These are phyloP conservation scores for Fregetta grallaria DNA, from an alignment of 2,113 vertebrate species.

Conservation along the genomic window DNA sequence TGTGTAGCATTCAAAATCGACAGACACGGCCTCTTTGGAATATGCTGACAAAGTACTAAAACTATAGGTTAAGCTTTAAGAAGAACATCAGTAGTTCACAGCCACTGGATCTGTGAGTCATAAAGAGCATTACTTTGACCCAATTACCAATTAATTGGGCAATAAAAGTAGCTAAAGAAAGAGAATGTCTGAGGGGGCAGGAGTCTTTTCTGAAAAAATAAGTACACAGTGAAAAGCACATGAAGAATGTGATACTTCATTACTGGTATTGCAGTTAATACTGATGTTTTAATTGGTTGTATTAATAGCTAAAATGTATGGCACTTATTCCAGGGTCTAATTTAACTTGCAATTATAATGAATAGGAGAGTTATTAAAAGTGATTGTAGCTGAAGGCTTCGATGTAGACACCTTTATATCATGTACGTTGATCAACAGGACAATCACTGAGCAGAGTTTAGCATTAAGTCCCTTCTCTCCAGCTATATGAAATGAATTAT, in stretches of 20 bases:
- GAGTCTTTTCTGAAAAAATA: not conserved
- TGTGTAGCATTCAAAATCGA: not conserved
- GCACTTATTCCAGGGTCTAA: not conserved
- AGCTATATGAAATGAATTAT: not conserved
- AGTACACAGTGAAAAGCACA: not conserved
- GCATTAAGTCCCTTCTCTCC: not conserved
- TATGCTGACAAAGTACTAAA: accelerated
- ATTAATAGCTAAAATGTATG: not conserved
- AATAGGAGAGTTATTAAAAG: not conserved
- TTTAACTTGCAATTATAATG: not conserved
- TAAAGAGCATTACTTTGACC: not conserved
- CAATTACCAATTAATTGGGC: not conserved
- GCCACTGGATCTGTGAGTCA: not conserved
- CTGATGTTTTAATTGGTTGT: not conserved
- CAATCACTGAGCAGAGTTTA: not conserved
- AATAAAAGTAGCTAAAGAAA: not conserved
- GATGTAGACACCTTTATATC: not conserved
- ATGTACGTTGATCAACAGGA: not conserved
- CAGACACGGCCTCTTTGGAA: not conserved
- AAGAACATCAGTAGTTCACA: not conserved
- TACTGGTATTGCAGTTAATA: not conserved
- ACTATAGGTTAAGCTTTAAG: not conserved
- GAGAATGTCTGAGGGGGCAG: not conserved
- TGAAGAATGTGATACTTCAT: not conserved
- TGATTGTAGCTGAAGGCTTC: not conserved